phyloP scores from a whole-genome alignment of 2,797 vertebrate genomes.

The Melopsittacus undulatus region DNA sequence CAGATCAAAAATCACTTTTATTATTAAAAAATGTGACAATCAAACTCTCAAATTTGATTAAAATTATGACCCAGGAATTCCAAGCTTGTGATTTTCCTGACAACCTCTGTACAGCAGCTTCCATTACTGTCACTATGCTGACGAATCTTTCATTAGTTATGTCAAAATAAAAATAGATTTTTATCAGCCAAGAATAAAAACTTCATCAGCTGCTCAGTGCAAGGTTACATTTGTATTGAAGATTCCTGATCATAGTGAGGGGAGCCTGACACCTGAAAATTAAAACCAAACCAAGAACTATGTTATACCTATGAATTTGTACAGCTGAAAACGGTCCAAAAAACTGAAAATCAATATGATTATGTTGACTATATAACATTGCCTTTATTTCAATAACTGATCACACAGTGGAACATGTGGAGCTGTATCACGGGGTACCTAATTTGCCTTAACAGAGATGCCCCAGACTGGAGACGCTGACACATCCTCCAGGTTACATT shows the following conservation, averaged over 20 bases:
- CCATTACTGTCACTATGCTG: slow-evolving; percentile 28
- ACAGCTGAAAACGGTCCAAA: background rate
- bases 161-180: slow-evolving; percentile 53
- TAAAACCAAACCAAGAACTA: background rate
- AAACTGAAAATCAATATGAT: background rate
- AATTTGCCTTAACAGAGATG: background rate
- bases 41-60: slow-evolving; percentile 1
- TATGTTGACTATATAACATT: background rate
- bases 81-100: slow-evolving; percentile 39
- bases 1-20: background rate
- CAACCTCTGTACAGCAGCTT: background rate
- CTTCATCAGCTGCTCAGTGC: background rate
- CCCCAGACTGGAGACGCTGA: background rate
- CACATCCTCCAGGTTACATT: background rate
- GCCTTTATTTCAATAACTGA: background rate
- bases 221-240: background rate
- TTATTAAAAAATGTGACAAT: slow-evolving; percentile 21
- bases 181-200: slow-evolving; percentile 23
- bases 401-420: background rate
- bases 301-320: background rate
- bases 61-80: background rate
- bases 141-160: slow-evolving; percentile 21
- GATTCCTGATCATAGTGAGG: background rate
- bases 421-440: background rate
- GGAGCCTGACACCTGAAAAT: background rate